These are phyloP conservation scores for Mohoua ochrocephala DNA, from an alignment of 2,113 vertebrate species.

Conservation along the genomic window DNA sequence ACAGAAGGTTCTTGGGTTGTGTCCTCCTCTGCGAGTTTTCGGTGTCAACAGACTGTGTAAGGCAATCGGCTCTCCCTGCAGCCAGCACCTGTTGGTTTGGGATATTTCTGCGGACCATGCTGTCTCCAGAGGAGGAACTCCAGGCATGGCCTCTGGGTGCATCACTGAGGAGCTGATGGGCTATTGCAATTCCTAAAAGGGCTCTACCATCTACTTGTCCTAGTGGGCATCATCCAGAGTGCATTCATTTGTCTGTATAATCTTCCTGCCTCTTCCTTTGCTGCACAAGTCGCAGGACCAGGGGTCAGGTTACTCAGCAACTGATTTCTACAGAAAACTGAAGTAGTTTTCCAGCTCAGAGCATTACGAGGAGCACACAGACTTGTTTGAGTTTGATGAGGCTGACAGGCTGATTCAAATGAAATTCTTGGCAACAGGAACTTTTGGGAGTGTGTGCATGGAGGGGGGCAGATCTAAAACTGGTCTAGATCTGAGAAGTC, in stretches of 20 bases:
- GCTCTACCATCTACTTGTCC: background rate
- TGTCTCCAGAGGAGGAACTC: background rate
- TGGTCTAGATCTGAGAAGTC: conserved; percentile 4
- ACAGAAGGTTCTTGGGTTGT: background rate
- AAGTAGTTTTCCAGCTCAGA: background rate
- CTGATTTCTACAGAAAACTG: conserved; percentile 3
- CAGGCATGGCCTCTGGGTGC: background rate
- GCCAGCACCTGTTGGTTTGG: background rate
- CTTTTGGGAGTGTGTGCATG: background rate
- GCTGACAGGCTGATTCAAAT: background rate
- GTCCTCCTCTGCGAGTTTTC: background rate
- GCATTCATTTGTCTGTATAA: background rate
- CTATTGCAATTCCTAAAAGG: background rate
- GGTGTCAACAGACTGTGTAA: background rate
- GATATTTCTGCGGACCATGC: background rate
- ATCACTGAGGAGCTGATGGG: background rate
- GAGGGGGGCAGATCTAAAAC: background rate
- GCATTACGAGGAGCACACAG: background rate
- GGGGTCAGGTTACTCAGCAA: conserved; percentile 16
- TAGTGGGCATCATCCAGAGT: background rate
- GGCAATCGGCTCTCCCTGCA: background rate
- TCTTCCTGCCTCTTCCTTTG: background rate
- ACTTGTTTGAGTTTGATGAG: background rate
- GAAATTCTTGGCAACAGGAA: background rate
- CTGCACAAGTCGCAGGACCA: background rate